Base-by-base conservation (phyloP, 2,113 vertebrate species). In the Notechis scutatus region DNA sequence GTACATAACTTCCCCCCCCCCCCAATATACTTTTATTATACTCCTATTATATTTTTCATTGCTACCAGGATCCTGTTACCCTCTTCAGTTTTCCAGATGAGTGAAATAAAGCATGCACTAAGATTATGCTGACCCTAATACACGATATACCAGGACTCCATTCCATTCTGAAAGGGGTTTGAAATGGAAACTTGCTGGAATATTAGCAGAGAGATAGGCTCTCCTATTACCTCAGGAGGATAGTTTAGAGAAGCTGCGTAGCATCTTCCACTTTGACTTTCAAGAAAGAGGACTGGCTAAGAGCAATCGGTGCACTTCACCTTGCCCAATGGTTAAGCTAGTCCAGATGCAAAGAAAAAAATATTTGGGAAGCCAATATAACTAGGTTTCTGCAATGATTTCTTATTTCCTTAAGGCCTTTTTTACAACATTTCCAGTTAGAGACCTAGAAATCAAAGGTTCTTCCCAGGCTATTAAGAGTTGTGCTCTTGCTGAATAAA, bases 1-100 rank as follows among this genome's bases (percentile, higher is more conserved):
- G 6, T 81, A 21, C 1, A 21, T 81, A 81, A 15, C 1, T 9
- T 74, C 20, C 3, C 0, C 15, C 20, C 3, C 0, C 15, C 1
- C 14, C n/a, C 14, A 74, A 81, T 9, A 69, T n/a, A 69, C 11
- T 69, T 69, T 69, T 69, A 69, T n/a, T n/a, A n/a, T 69, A n/a
- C 29, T 69, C 29, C 61, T 69, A 69, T n/a, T 74, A 74, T 74
- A 74, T 1, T 34, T 81, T 81, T 81, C 34, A 39, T 39, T 88
- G 18, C n/a, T 56, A 57, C 5, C 88, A 89, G 54, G 11, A 57
- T 56, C 54, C 2, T 89, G 2, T 89, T 55, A 23, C 34, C 23
- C 20, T 59, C n/a, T 89, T 21, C 21, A 89, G 21, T 21, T 55
- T 57, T 59, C 55, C 55, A n/a, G 54, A 20, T 39, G 54, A 56